Base-by-base conservation (phyloP, 1,140 invertebrate genomes). In the Bombus waltoni region DNA sequence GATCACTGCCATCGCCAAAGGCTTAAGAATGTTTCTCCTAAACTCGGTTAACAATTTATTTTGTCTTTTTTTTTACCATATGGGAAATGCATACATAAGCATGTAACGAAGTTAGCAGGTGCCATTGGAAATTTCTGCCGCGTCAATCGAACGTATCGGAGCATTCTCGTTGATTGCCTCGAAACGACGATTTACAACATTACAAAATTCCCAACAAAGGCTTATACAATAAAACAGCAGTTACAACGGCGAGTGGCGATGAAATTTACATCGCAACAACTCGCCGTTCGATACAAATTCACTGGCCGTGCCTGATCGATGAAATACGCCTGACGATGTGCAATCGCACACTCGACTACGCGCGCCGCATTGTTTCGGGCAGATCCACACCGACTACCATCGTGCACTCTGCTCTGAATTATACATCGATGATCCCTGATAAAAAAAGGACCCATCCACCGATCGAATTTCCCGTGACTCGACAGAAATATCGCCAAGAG, bases 301-400 rank as follows among this genome's bases (percentile, higher is more conserved):
- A 35, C 15, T 13, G 15, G 68, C 28, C 28, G 76, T n/a, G 59
- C 1, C 13, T 75, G 42, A 38, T 68, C 72, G 53, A 66, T 66
- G 59, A 68, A 62, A 83, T 76, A 83, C 47, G 72, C 32, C 18
- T 3, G 47, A 72, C 68, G 35, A 57, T 70, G 78, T 57, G 66
- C 38, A 42, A 72, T 38, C 44, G 25, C n/a, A n/a, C 38, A 40
- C 74, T 40, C 53, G 53, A 57, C 47, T 57, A 59, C 74, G 25
- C 53, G 1, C 15, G 22, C 28, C 5, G 28, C 76, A 47, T 40
- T 65, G 76, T 79, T 79, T 66, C 62, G 13, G 1, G 8, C 2
- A 25, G 35, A 62, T 40, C 4, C 11, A 3, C n/a, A n/a, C 35
- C 15, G 4, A 53, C 47, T 53, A 53, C 47, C 47, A 1, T 2